A percentile compares a stretch with the other conserved stretches of the same genome.
Evolutionary conservation across 64 coral and sea anemone genomes (phyloP).

Genomic region (Pachyseris speciosa): DNA sequence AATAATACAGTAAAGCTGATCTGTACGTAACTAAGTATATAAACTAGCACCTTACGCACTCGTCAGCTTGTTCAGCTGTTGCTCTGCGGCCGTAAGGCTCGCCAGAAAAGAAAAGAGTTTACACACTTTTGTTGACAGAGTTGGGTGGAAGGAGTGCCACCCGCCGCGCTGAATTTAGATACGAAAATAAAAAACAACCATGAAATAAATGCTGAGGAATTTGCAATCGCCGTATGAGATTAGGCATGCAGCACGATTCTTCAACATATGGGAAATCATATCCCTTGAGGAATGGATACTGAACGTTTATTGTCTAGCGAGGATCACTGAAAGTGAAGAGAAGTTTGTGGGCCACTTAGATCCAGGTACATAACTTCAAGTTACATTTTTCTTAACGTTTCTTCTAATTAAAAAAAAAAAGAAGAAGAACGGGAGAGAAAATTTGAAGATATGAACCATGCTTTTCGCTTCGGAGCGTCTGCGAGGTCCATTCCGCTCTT

Average conservation of each 20-base stretch:
- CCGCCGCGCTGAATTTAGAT: neutral
- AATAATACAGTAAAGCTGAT: slow-evolving; percentile 11
- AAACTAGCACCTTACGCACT: neutral
- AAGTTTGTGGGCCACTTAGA: no score
- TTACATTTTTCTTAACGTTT: no score
- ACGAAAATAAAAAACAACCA: neutral
- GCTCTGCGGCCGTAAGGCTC: neutral
- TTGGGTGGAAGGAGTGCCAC: neutral
- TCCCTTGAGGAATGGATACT: no score
- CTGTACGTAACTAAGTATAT: neutral
- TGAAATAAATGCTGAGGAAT: neutral
- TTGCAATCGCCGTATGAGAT: neutral
- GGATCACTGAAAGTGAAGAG: no score
- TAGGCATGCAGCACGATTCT: neutral
- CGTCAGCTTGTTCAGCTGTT: neutral
- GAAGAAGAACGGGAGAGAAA: no score
- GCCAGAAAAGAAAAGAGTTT: neutral
- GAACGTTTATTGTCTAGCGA: no score
- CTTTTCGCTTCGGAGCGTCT: neutral
- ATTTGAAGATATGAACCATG: no score
- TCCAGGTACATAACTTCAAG: no score
- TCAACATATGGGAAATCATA: no score
- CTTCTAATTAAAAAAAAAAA: no score
- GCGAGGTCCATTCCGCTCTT: neutral
- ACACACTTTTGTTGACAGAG: neutral